A percentile compares a stretch with the other conserved stretches of the same genome.
Evolutionary conservation across 1,140 invertebrate genomes (phyloP).

Genomic region (Drosophila bocqueti): DNA sequence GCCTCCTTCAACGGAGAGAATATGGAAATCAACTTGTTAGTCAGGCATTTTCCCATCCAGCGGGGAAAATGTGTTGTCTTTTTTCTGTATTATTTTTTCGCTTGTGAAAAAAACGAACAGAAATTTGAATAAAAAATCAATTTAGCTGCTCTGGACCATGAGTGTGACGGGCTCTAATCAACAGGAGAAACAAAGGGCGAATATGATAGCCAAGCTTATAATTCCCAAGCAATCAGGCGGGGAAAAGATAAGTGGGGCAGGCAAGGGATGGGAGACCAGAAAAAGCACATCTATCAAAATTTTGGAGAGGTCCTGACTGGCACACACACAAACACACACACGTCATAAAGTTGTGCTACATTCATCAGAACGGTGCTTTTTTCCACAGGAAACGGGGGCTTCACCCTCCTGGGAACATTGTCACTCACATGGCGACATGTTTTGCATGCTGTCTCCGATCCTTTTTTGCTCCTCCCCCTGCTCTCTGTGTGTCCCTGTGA

Average conservation of each 20-base stretch:
- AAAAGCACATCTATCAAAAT: slow-evolving; percentile 50
- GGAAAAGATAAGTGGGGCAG: neutral
- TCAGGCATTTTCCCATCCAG: slow-evolving; percentile 21
- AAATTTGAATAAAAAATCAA: slow-evolving; percentile 80
- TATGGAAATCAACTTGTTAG: slow-evolving; percentile 64
- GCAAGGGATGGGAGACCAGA: slow-evolving; percentile 5
- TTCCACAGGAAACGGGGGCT: neutral
- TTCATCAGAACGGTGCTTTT: slow-evolving; percentile 40
- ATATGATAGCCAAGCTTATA: slow-evolving; percentile 29
- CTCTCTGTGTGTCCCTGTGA: slow-evolving; percentile 12
- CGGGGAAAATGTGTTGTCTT: slow-evolving; percentile 43
- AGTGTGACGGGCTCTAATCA: slow-evolving; percentile 34
- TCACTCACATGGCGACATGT: slow-evolving; percentile 68
- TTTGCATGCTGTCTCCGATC: slow-evolving; percentile 57
- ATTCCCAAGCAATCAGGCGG: slow-evolving; percentile 39
- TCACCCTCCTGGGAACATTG: slow-evolving; percentile 45
- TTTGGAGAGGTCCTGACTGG: slow-evolving; percentile 39
- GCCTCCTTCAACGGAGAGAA: neutral
- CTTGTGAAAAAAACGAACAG: slow-evolving; percentile 18
- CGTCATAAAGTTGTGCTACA: slow-evolving; percentile 75
- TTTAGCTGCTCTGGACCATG: slow-evolving; percentile 44
- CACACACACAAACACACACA: slow-evolving; percentile 24
- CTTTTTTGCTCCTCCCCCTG: neutral
- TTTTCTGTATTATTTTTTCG: slow-evolving; percentile 37
- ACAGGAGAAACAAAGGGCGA: slow-evolving; percentile 28